Conservation (phyloP, 2,888 invertebrate genomes). For the Caenorhabditis panamensis region DNA sequence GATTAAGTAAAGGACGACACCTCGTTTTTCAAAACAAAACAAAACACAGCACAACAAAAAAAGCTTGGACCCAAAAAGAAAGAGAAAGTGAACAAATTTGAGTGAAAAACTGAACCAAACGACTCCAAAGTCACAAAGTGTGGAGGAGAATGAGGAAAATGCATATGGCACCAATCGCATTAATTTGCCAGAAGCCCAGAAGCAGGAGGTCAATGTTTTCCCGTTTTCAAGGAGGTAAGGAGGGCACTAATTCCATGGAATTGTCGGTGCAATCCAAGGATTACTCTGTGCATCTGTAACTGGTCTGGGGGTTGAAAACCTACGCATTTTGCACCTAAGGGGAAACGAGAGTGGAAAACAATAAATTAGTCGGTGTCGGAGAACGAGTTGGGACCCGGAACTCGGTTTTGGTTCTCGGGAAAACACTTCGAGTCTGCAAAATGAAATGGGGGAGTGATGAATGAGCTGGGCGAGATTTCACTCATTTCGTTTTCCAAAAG, state of each 20-base stretch:
- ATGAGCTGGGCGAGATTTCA: no score
- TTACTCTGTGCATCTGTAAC: background rate
- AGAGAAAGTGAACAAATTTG: background rate
- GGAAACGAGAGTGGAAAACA: background rate
- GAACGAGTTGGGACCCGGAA: no score
- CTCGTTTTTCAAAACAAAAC: conserved; percentile 31
- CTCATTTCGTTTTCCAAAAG: no score
- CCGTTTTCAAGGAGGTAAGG: background rate
- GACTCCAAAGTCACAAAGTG: background rate
- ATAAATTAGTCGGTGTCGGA: no score
- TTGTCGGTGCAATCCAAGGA: background rate
- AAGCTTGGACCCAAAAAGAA: background rate
- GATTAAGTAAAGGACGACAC: conserved; percentile 43
- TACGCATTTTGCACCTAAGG: background rate
- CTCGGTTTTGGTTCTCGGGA: no score
- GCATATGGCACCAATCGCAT: conserved; percentile 8
- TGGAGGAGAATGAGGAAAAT: background rate
- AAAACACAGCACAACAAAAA: conserved; percentile 18
- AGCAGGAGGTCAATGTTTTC: conserved; percentile 12
- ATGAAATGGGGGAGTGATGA: no score
- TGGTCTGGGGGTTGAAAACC: background rate
- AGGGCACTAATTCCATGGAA: conserved; percentile 7
- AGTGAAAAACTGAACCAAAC: background rate
- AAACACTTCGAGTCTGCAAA: no score
- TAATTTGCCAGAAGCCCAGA: background rate